Evolutionary conservation across 2,797 vertebrate genomes (phyloP).

Genomic region (Corythornis leucogaster): DNA sequence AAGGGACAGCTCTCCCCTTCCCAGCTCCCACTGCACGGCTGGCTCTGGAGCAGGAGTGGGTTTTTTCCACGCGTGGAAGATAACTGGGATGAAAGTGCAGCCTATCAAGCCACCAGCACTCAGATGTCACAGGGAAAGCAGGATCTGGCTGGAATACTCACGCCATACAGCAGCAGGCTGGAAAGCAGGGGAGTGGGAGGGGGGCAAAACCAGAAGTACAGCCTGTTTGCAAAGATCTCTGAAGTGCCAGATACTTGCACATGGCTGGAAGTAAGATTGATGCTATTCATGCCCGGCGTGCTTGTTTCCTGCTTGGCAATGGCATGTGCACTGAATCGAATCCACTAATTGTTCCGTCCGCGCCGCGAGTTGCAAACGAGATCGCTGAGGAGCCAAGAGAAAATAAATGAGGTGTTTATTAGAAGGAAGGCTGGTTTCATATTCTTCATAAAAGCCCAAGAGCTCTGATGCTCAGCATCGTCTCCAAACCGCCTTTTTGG

Average conservation of each 20-base stretch:
- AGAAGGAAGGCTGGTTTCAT: conserved; percentile 38
- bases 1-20: conserved; percentile 32
- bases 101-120: background rate
- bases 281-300: conserved; percentile 59
- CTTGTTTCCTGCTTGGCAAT: conserved; percentile 65
- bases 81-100: background rate
- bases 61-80: background rate
- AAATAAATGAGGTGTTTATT: conserved; percentile 75
- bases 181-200: background rate
- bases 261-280: conserved; percentile 68
- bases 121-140: background rate
- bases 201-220: background rate
- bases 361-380: conserved; percentile 68
- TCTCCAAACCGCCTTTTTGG: background rate
- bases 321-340: conserved; percentile 73
- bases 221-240: conserved; percentile 33
- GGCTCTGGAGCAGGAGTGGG: accelerated
- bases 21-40: accelerated
- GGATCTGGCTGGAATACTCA: background rate
- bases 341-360: conserved; percentile 75
- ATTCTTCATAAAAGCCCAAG: conserved; percentile 16
- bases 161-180: background rate
- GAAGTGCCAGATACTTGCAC: conserved; percentile 73
- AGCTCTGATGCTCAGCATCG: background rate
- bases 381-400: conserved; percentile 69